A percentile compares a stretch with the other conserved stretches of the same genome.
phyloP scores from a whole-genome alignment of 1,140 invertebrate genomes.

The Drosophila nasuta region DNA sequence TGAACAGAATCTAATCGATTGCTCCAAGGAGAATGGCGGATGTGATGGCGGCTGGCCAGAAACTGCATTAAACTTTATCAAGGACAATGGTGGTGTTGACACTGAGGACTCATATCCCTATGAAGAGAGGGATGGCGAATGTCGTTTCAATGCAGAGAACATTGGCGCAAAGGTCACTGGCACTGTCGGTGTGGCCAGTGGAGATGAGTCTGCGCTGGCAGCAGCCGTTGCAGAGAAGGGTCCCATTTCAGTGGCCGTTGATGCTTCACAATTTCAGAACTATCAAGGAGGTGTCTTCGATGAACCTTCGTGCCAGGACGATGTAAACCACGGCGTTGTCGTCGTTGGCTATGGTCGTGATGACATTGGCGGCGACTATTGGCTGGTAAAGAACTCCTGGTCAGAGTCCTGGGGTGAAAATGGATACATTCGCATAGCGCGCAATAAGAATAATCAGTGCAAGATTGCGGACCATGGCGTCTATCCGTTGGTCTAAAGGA shows the following conservation, averaged over 20 bases:
- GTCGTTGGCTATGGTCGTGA: constrained; percentile 89
- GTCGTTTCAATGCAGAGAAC: too few relatives aligned
- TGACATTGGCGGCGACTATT: constrained; percentile 86
- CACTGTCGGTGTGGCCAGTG: constrained; percentile 85
- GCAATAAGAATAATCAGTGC: constrained; percentile 81
- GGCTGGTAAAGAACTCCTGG: constrained; percentile 89
- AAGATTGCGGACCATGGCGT: constrained; percentile 27
- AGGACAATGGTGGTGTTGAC: too few relatives aligned
- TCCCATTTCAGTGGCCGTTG: constrained; percentile 43
- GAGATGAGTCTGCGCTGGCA: constrained; percentile 88
- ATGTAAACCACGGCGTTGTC: constrained; percentile 86
- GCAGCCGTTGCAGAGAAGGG: constrained; percentile 89
- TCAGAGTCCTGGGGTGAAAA: constrained; percentile 86
- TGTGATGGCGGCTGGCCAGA: too few relatives aligned
- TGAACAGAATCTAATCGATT: too few relatives aligned
- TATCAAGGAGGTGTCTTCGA: constrained; percentile 31
- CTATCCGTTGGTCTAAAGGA: constrained; percentile 3
- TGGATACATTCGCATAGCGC: constrained; percentile 88
- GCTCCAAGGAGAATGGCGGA: too few relatives aligned
- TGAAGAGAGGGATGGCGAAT: too few relatives aligned
- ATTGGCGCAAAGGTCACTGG: too few relatives aligned
- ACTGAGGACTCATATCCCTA: too few relatives aligned
- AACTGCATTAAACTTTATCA: too few relatives aligned
- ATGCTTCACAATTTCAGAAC: constrained; percentile 10
- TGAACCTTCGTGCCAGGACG: constrained; percentile 87